phyloP scores from a whole-genome alignment of 2,888 invertebrate species.

The Xestoiulus laeticollis region DNA sequence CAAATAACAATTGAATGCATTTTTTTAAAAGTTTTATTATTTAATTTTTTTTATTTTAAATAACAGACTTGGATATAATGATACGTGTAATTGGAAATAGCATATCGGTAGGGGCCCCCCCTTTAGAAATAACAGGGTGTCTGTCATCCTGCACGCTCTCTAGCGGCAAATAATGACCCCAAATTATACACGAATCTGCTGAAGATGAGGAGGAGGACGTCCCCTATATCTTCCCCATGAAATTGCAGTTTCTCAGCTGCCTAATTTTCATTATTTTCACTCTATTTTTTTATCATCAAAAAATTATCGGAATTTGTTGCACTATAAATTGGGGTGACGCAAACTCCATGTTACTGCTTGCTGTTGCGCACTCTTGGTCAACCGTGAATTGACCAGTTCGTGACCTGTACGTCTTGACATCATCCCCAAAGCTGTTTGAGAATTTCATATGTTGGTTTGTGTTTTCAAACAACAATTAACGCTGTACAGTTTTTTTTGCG shows the following conservation, averaged over 20 bases:
- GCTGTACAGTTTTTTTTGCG: too few relatives aligned
- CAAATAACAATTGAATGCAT: conserved; percentile 7
- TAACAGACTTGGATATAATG: conserved; percentile 9
- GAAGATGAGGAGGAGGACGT: not conserved
- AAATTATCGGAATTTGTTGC: not conserved
- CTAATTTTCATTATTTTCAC: not conserved
- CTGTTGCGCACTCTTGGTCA: not conserved
- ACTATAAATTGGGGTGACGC: not conserved
- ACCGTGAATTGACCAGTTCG: not conserved
- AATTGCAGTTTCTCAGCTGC: not conserved
- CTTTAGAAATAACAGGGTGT: not conserved
- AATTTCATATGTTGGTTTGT: too few relatives aligned
- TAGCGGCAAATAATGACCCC: not conserved
- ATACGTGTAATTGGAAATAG: conserved; percentile 14
- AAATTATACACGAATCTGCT: not conserved
- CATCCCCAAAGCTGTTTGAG: not conserved
- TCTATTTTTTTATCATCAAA: not conserved
- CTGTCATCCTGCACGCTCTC: not conserved
- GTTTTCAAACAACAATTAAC: too few relatives aligned
- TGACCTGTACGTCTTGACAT: not conserved
- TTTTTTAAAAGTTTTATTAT: conserved; percentile 2
- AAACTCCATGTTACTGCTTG: not conserved
- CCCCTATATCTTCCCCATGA: not conserved
- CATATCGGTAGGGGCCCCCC: conserved; percentile 10
- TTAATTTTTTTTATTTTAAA: conserved; percentile 17